Evolutionary conservation across 2,888 invertebrate genomes (phyloP), one percentile per base, ranked within the genome.

Genomic region (Campoplex nolae): DNA sequence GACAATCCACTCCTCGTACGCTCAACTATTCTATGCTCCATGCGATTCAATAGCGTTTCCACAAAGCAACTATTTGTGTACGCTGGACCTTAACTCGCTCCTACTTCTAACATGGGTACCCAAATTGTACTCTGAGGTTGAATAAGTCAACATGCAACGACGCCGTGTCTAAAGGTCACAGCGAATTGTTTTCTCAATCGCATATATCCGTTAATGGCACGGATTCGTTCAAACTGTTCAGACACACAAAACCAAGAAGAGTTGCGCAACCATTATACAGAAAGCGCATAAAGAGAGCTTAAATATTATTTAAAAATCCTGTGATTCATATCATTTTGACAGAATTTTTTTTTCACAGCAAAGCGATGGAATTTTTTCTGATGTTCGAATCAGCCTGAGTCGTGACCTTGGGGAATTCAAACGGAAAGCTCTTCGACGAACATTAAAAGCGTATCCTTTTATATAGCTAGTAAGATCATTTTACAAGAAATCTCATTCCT

Each of bases 381-480:
- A 90, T 3, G 87, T 89, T 42, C 88, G 89, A 0, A 90, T 91
- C 4, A 75, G 71, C 67, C 28, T 93, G 2, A 89, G 90, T 3
- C 70, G 23, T 0, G 90, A 92, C 65, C 85, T 93, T 42, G 75
- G 67, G 18, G 87, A 85, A 6, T 73, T 56, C 1, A 89, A 86
- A 4, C 88, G 84, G 23, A 86, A 80, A 51, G 45, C 65, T 56
- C 68, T 90, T 9, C 84, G 62, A 8, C 88, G 85, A 4, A 88
- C 89, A 6, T 88, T 94, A 0, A 93, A 91, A 89, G 92, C 92
- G 94, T 94, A 94, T 94, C 94, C 94, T 94, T 93, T 92, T 84
- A 3, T 56, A 58, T 2, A 13, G n/a, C 7, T 32, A 62, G 16
- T 28, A 35, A 74, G 48, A 70, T 70, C 23, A 16, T 23, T 58